These are phyloP conservation scores for Melipona beecheii DNA, from an alignment of 2,888 invertebrate species.

Conservation along the genomic window DNA sequence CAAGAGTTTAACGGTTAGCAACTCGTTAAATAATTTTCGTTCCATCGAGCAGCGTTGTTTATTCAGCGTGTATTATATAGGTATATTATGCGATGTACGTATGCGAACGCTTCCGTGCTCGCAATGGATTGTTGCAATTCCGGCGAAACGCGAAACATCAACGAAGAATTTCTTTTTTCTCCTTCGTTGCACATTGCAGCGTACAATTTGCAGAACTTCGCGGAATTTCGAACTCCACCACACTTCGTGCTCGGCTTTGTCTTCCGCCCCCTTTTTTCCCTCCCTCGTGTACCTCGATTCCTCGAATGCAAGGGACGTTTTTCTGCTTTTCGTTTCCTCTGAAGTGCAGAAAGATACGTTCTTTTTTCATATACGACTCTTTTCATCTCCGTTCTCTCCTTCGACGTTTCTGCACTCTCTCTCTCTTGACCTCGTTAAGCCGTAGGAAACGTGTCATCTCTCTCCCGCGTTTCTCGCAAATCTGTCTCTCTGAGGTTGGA, in stretches of 20 bases:
- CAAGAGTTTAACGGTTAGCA: not conserved
- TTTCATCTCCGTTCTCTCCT: conserved; percentile 42
- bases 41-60: not conserved
- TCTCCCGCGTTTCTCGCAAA: conserved; percentile 20
- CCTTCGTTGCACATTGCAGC: conserved; percentile 30
- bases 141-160: conserved; percentile 4
- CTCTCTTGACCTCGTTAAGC: conserved; percentile 20
- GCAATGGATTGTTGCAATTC: conserved; percentile 45
- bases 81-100: not conserved
- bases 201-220: conserved; percentile 49
- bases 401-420: conserved; percentile 35
- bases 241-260: not conserved
- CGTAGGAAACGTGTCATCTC: conserved; percentile 35
- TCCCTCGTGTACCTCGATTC: conserved; percentile 11
- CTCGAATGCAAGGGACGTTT: conserved; percentile 41
- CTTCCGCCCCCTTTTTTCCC: not conserved
- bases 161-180: conserved; percentile 27
- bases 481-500: conserved; percentile 1
- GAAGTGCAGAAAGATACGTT: conserved; percentile 21
- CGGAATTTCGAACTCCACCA: conserved; percentile 47
- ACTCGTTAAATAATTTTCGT: conserved; percentile 11
- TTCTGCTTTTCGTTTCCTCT: conserved; percentile 33
- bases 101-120: conserved; percentile 1
- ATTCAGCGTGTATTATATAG: conserved; percentile 7
- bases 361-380: not conserved